Evolutionary conservation across 92 coral and sea anemone genomes (phyloP), one percentile per base, ranked within the genome.

Genomic region (Hydrozoanthus gracilis): DNA sequence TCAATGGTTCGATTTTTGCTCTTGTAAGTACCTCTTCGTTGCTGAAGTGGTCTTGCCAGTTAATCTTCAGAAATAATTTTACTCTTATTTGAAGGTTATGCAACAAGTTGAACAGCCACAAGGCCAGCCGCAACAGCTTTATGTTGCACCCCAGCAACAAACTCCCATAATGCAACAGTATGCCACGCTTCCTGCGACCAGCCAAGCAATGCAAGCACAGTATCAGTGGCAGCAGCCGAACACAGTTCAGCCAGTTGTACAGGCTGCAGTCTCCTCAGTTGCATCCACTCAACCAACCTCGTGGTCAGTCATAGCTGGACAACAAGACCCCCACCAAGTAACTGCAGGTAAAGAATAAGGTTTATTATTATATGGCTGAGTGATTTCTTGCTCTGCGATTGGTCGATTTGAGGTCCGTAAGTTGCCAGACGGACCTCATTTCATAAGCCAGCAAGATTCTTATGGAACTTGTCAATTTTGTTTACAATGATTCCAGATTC

Each of bases 261-360:
- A 27, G 47, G 71, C 86, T 45, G n/a, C 89, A 5, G 84, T 74
- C 3, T 78, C 84, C 13, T 58, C 87, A 52, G 55, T 79, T 35
- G 72, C 83, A 71, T 91, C 88, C 44, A 67, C 78, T n/a, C 95
- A 92, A 51, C 92, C 84, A 15, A 64, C 78, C 51, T 76, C 92
- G 48, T 88, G 83, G 44, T 77, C 92, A 5, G 84, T 77, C 8
- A 76, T 47, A 11, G 76, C 76, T 44, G 74, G 84, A 5, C 92
- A 87, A 17, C 92, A 77, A 72, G 82, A 27, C 27, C 69, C 61
- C 48, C 78, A 45, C 47, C 76, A 71, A 67, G 76, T n/a, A 6
- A 83, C 51, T 82, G 82, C 82, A 77, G 75, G 76, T 73, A 14
- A 10, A 56, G 3, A 46, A 82, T 83, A 51, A 64, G 15, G 18